These are phyloP conservation scores for Camelus dromedarius DNA, from an alignment of 2,113 vertebrate species.

Conservation along the genomic window DNA sequence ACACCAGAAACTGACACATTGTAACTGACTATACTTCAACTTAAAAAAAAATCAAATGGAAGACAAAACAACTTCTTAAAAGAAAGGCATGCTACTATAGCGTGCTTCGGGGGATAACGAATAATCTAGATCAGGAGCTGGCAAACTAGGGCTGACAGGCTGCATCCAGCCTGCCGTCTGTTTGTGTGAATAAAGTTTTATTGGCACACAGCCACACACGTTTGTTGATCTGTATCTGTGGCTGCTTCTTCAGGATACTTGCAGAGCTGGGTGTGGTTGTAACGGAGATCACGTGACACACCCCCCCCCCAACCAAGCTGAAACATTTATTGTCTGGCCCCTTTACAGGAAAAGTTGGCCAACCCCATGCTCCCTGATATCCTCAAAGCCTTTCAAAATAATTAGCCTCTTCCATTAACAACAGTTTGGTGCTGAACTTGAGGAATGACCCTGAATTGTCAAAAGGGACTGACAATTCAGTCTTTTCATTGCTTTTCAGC, in stretches of 20 bases:
- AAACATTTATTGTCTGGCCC: no score
- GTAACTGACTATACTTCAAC: no score
- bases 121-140: not conserved
- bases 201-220: rapidly evolving
- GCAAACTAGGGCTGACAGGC: not conserved
- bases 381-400: not conserved
- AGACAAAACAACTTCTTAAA: not conserved
- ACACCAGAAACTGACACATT: no score
- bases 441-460: not conserved
- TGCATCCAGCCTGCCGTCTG: not conserved
- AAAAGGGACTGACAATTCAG: not conserved
- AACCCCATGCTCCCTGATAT: rapidly evolving
- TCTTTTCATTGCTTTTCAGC: not conserved
- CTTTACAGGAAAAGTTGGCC: not conserved
- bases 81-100: not conserved
- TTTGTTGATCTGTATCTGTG: rapidly evolving
- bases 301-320: not conserved
- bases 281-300: rapidly evolving
- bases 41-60: no score
- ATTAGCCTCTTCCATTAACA: not conserved
- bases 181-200: not conserved
- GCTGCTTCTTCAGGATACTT: not conserved
- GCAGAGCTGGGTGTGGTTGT: no score
- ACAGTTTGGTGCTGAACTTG: not conserved
- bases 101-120: not conserved